Conservation (phyloP, 2,113 vertebrate genomes). For the Pseudorasbora parva region DNA sequence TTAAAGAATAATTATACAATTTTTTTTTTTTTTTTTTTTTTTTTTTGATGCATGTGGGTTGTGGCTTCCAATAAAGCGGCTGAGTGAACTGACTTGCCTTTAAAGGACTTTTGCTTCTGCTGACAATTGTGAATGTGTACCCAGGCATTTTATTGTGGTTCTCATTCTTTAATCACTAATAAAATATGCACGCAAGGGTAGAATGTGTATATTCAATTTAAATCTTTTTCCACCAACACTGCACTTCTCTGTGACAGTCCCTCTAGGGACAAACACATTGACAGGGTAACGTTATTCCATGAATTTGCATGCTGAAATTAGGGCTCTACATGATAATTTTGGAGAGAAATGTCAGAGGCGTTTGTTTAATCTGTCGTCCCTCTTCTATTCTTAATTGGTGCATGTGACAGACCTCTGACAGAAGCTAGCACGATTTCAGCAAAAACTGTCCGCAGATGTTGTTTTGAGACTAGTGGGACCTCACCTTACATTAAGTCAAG, state of each 20-base stretch:
- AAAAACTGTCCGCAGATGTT: slow-evolving; percentile 18
- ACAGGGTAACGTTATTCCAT: neutral
- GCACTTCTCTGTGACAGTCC: neutral
- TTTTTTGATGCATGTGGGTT: neutral
- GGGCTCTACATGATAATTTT: neutral
- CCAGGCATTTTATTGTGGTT: neutral
- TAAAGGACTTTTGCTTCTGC: neutral
- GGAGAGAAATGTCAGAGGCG: neutral
- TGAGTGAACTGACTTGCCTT: neutral
- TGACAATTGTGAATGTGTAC: neutral
- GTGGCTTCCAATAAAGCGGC: neutral
- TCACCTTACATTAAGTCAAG: neutral
- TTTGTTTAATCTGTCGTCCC: neutral
- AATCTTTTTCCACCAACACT: neutral
- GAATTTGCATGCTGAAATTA: neutral
- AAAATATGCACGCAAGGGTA: neutral
- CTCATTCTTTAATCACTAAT: neutral
- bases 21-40: no score
- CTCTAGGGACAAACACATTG: slow-evolving; percentile 1
- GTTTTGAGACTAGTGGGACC: slow-evolving; percentile 1
- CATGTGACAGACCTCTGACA: neutral
- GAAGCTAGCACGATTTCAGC: neutral
- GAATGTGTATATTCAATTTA: neutral
- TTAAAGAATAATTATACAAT: no score
- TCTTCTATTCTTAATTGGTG: neutral